Evolutionary conservation across 2,888 invertebrate genomes (phyloP).

Genomic region (Microctonus hyperodae): DNA sequence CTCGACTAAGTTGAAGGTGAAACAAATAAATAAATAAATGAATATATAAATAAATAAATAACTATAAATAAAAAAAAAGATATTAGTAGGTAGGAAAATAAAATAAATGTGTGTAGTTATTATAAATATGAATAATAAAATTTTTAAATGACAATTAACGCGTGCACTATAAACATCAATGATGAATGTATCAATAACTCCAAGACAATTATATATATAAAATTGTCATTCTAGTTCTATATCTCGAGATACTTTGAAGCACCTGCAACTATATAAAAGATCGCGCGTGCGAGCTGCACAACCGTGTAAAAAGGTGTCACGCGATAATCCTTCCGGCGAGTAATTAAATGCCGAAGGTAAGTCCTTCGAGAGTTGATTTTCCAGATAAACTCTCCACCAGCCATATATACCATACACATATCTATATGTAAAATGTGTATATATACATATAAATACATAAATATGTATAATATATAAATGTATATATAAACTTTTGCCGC

Average conservation of each 20-base stretch:
- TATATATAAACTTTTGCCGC: not conserved
- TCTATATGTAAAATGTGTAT: no score
- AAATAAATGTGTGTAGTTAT: no score
- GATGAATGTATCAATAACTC: no score
- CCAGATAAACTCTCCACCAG: constrained; percentile 40
- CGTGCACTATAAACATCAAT: no score
- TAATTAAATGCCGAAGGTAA: constrained; percentile 44
- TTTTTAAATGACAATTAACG: no score
- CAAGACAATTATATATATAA: no score
- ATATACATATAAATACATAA: constrained; percentile 7
- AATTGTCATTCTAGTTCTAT: not conserved
- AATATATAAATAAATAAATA: no score
- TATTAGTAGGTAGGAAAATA: no score
- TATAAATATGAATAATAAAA: no score
- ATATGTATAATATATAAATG: constrained; percentile 34
- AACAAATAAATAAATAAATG: no score
- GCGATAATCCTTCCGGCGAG: constrained; percentile 43
- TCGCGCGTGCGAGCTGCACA: constrained; percentile 14
- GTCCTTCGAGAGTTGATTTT: constrained; percentile 46
- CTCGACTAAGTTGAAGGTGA: not conserved
- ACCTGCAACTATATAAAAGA: constrained; percentile 31
- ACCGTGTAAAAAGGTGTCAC: constrained; percentile 45
- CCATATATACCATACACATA: no score
- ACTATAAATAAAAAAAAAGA: no score
- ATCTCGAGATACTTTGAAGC: constrained; percentile 26